These are phyloP conservation scores for Microcaecilia unicolor DNA, from an alignment of 2,797 vertebrate species.

Conservation along the genomic window DNA sequence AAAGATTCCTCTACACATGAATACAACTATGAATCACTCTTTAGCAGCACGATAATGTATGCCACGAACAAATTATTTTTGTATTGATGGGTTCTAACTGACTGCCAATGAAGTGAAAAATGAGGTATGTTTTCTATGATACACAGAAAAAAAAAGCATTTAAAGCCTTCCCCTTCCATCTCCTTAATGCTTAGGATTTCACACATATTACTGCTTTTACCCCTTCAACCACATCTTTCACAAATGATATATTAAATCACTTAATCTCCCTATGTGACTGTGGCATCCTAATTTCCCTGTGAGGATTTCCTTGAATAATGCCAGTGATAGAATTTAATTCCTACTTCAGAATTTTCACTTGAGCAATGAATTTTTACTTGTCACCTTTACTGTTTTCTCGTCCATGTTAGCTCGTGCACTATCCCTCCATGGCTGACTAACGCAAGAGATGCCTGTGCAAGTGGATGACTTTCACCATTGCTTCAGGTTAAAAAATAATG, in stretches of 20 bases:
- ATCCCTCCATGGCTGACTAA: too few species aligned
- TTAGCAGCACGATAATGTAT: constrained; percentile 33
- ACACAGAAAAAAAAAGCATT: constrained; percentile 25
- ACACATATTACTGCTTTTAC: constrained; percentile 38
- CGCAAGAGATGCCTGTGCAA: too few species aligned
- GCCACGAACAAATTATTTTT: constrained; percentile 42
- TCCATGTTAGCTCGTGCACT: too few species aligned
- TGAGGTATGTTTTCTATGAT: constrained; percentile 28
- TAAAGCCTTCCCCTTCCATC: constrained; percentile 25
- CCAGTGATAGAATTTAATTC: constrained; percentile 9
- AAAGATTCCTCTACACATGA: constrained; percentile 19
- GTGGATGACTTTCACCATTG: too few species aligned
- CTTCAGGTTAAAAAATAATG: too few species aligned
- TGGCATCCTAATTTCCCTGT: not conserved
- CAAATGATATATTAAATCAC: constrained; percentile 15
- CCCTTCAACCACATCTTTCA: constrained; percentile 33
- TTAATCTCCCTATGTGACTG: constrained; percentile 21
- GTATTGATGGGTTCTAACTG: constrained; percentile 33
- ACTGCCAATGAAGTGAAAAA: constrained; percentile 37
- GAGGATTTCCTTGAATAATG: constrained; percentile 15
- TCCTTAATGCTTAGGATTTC: constrained; percentile 42
- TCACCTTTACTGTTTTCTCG: too few species aligned
- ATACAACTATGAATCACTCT: constrained; percentile 43
- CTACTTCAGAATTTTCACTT: constrained; percentile 15
- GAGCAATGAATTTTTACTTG: too few species aligned